Evolutionary conservation across 2,888 invertebrate species (phyloP), one percentile per base, ranked within the genome.

Genomic region (Periphyllus acericola): DNA sequence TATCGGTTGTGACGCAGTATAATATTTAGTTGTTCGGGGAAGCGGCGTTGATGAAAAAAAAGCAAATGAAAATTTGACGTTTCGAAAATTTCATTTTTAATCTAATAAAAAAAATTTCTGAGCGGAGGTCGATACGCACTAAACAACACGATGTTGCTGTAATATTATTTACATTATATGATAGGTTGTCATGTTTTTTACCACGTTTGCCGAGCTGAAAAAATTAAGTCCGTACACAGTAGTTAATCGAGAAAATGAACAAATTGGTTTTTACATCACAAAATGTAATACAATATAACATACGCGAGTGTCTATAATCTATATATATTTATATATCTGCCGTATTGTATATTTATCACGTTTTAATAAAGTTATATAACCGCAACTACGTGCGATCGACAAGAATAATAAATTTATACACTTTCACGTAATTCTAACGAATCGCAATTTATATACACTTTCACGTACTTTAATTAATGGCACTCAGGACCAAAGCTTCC

Each of bases 121-220:
- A 46, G 2, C 34, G 3, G n/a, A 55, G 25, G 3, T 60, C n/a
- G 8, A 25, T 34, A 14, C 25, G 14, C n/a, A 25, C 3, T 60
- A 46, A 6, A 36, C 6, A 36, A 36, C 2, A 60, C 34, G 60
- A 55, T 75, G 75, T n/a, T 34, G 17, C 6, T 55, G 25, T 34
- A 46, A 79, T 60, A 60, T 79, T 25, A 60, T 79, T 79, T 34
- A 79, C 79, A 79, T 60, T 55, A 60, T 79, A 60, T 79, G 55
- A 79, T 79, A 29, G 17, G 32, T 25, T 14, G 34, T 60, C 0
- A 34, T 60, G 34, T 79, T 52, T 74, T 52, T 60, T 55, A 8
- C 32, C 25, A 32, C 14, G 34, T 79, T 60, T 17, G 21, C 17
- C 14, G 14, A 52, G 25, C 14, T 52, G 32, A 78, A 55, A 21